Evolutionary conservation across 2,888 invertebrate species (phyloP).

Genomic region (Drosophila mimica): DNA sequence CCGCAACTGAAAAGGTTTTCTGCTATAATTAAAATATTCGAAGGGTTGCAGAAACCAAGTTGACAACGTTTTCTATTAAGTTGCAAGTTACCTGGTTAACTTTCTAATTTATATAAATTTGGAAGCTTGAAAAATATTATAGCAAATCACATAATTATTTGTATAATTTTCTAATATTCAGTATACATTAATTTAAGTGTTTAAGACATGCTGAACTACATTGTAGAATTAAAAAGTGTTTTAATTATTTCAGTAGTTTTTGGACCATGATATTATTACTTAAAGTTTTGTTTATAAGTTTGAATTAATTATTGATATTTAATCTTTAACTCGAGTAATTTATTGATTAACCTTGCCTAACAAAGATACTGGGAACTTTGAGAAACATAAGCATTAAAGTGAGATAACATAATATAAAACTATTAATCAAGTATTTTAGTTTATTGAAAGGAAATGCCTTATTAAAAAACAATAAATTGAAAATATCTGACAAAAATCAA

Average conservation of each 20-base stretch:
- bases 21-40: not conserved
- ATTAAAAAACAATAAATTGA: slow-evolving; percentile 54
- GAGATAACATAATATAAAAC: not conserved
- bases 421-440: slow-evolving; percentile 4
- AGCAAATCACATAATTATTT: not conserved
- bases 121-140: not conserved
- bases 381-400: not conserved
- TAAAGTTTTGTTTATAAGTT: not conserved
- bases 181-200: not conserved
- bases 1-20: not conserved
- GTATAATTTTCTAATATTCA: not conserved
- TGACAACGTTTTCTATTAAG: not conserved
- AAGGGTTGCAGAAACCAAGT: not conserved
- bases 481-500: slow-evolving; percentile 7
- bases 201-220: not conserved
- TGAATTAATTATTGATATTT: not conserved
- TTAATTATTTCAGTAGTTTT: not conserved
- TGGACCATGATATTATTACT: not conserved
- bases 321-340: not conserved
- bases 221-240: not conserved
- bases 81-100: not conserved
- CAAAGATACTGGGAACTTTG: not conserved
- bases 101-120: not conserved
- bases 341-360: not conserved
- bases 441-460: slow-evolving; percentile 48